phyloP scores from a whole-genome alignment of 2,888 invertebrate species.

The Drosophila kokeensis region DNA sequence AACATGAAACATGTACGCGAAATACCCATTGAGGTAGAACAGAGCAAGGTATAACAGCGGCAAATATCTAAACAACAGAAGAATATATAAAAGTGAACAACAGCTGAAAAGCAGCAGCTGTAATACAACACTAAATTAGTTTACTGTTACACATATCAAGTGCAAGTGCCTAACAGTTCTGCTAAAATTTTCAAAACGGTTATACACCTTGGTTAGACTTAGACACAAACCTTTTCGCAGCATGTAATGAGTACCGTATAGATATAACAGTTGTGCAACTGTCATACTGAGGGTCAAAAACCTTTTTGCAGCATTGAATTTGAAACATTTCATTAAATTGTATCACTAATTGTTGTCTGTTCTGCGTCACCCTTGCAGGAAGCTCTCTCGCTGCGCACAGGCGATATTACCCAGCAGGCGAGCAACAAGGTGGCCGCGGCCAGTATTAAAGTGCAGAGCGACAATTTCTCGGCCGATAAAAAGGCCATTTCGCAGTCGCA shows the following conservation, averaged over 20 bases:
- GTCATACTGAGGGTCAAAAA: background rate
- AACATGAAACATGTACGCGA: constrained; percentile 81
- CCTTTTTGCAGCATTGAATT: background rate
- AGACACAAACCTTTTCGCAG: background rate
- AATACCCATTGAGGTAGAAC: constrained; percentile 85
- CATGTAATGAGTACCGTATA: constrained; percentile 11
- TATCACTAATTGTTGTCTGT: constrained; percentile 22
- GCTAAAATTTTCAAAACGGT: background rate
- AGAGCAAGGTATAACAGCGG: constrained; percentile 81
- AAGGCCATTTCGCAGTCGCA: constrained; percentile 90
- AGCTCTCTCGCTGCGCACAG: constrained; percentile 92
- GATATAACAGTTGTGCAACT: background rate
- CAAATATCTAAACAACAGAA: background rate
- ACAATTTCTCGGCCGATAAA: constrained; percentile 94
- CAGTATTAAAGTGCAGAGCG: constrained; percentile 93
- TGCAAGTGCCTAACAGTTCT: background rate
- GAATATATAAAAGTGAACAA: background rate
- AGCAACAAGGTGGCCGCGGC: constrained; percentile 93
- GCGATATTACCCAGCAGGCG: constrained; percentile 94
- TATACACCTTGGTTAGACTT: background rate
- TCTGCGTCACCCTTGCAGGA: constrained; percentile 87
- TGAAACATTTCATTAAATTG: background rate
- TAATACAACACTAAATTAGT: background rate
- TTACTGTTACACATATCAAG: constrained; percentile 3
- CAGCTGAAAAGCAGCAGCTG: background rate